Conservation (phyloP, 2,113 vertebrate genomes). For the Halichoeres trimaculatus region DNA sequence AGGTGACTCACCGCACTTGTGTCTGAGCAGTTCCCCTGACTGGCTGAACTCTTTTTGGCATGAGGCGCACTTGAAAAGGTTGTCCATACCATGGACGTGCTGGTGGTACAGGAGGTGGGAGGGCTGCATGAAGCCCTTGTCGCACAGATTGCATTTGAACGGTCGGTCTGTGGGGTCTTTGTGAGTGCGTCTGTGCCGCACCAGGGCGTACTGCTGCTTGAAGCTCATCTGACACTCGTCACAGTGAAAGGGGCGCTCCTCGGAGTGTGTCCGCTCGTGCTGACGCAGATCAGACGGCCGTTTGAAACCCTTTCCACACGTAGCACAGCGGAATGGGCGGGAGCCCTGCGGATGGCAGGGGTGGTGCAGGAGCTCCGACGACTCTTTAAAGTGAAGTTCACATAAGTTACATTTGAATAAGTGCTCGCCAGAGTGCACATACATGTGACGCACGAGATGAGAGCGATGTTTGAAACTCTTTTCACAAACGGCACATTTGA, state of each 20-base stretch:
- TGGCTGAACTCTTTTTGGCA: constrained; percentile 98
- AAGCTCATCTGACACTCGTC: constrained; percentile 99
- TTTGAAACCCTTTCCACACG: constrained; percentile 96
- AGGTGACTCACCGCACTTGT: constrained; percentile 92
- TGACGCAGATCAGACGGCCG: constrained; percentile 95
- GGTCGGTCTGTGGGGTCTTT: constrained; percentile 86
- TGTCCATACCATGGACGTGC: constrained; percentile 96
- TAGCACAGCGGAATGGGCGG: constrained; percentile 92
- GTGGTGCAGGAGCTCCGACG: constrained; percentile 94
- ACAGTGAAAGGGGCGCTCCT: constrained; percentile 98
- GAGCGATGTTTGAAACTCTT: constrained; percentile 99
- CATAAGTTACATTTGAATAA: constrained; percentile 97
- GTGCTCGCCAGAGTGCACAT: constrained; percentile 94
- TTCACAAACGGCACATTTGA: constrained; percentile 96
- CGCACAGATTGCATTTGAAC: constrained; percentile 95
- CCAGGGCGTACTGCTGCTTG: constrained; percentile 95
- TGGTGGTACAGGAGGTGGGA: constrained; percentile 97
- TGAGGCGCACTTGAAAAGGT: constrained; percentile 96
- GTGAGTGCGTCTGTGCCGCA: constrained; percentile 94
- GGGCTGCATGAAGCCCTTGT: constrained; percentile 97
- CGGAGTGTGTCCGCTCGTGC: constrained; percentile 95
- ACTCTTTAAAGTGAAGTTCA: constrained; percentile 97
- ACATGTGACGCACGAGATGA: constrained; percentile 98
- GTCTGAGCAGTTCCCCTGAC: constrained; percentile 93
- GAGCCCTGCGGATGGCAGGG: constrained; percentile 95